Evolutionary conservation across 2,113 vertebrate genomes (phyloP).

Genomic region (Ciconia maguari): DNA sequence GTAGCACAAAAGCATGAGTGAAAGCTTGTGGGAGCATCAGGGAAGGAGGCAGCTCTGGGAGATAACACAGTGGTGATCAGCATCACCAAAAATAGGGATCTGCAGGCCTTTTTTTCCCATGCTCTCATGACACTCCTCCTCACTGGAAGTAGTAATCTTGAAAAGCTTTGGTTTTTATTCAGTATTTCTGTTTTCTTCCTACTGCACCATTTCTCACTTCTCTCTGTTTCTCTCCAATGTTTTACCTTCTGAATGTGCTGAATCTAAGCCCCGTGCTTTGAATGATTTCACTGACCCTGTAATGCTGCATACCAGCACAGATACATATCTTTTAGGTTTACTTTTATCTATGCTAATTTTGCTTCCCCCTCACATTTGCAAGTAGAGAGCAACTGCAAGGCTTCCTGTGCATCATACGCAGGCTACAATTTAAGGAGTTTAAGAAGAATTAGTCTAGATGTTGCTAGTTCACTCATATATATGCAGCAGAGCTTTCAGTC

Average conservation of each 20-base stretch:
- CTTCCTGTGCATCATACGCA: neutral
- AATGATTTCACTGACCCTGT: constrained; percentile 25
- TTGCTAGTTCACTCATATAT: neutral
- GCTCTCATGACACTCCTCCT: constrained; percentile 28
- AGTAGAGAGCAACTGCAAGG: neutral
- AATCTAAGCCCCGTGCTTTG: neutral
- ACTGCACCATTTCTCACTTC: neutral
- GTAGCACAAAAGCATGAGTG: neutral
- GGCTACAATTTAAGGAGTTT: neutral
- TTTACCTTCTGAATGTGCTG: constrained; percentile 19
- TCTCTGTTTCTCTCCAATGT: neutral
- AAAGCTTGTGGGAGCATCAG: neutral
- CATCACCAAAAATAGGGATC: constrained; percentile 18
- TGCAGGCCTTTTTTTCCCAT: neutral
- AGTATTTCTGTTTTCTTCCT: constrained; percentile 16
- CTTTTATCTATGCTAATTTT: constrained; percentile 41
- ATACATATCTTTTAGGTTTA: constrained; percentile 3
- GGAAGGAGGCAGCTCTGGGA: neutral
- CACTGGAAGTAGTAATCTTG: constrained; percentile 29
- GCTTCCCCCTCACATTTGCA: constrained; percentile 33
- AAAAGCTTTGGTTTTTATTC: neutral
- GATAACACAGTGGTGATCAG: neutral
- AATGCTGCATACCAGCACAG: neutral
- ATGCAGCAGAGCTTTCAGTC: neutral
- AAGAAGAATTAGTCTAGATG: neutral